Evolutionary conservation across 1,140 invertebrate genomes (phyloP), one percentile per base, ranked within the genome.

Genomic region (Zelostemma sp.): DNA sequence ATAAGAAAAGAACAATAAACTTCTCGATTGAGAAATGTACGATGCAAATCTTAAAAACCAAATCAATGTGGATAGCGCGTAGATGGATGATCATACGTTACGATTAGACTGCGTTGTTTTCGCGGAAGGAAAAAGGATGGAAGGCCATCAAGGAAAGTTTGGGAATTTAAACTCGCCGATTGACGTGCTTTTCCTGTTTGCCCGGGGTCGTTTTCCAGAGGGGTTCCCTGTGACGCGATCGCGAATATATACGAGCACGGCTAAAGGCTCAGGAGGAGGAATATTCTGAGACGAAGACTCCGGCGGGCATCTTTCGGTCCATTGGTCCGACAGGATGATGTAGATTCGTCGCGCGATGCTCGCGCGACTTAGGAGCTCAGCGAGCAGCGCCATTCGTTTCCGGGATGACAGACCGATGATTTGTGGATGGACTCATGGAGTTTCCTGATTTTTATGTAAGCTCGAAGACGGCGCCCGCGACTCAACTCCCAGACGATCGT

Each of bases 371-470:
- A 65, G 59, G 55, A 72, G 56, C 48, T 40, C 15, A 58, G 51
- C 54, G 28, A 21, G 31, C 18, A 16, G 43, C 25, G 69, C 72
- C 69, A 77, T 77, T 75, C 69, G 62, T 78, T 78, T 70, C 50
- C 72, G 61, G 54, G 65, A 64, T 72, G 82, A 82, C 81, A 73
- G 74, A 73, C 67, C 63, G 80, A 83, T 84, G 80, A 83, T 83
- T 83, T 84, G 78, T 81, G 77, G 66, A 70, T 43, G 68, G 69
- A 72, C 74, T 73, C 72, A 57, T 60, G 53, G 65, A 77, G 78
- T 79, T 80, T 76, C 73, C 73, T 78, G 81, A 83, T 83, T 83
- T 82, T 84, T 83, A 81, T 81, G 80, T 80, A 81, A 83, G 76
- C 67, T 28, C 63, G 64, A 74, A 73, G 55, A 72, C 65, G 73